Percentiles rank a stretch among this genome's conserved stretches.
Evolutionary conservation across 2,797 vertebrate genomes (phyloP).

Genomic region (Phrynocephalus vlangalii): DNA sequence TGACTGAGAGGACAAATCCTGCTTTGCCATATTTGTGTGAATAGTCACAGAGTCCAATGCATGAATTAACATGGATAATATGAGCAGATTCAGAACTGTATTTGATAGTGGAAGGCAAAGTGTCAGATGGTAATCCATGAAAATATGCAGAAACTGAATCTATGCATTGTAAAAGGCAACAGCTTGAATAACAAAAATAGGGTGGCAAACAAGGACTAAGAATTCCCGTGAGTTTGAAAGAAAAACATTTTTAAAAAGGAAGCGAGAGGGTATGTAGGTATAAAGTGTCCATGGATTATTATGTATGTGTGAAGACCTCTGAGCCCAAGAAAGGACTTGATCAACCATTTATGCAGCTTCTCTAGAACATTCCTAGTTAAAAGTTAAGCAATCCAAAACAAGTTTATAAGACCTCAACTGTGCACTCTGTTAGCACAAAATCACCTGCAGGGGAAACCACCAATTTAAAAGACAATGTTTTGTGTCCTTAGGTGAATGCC

Average conservation of each 20-base stretch:
- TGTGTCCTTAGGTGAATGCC: neutral
- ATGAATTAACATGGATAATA: constrained; percentile 67
- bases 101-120: constrained; percentile 53
- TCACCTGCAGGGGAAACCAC: neutral
- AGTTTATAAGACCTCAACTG: neutral
- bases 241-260: neutral
- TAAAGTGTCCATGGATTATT: neutral
- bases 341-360: neutral
- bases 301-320: neutral
- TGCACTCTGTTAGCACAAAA: neutral
- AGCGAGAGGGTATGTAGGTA: no score
- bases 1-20: constrained; percentile 62
- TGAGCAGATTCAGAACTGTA: constrained; percentile 56
- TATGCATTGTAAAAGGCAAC: constrained; percentile 35
- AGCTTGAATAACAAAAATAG: neutral
- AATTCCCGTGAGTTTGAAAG: neutral
- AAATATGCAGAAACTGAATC: constrained; percentile 48
- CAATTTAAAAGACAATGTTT: neutral
- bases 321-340: neutral
- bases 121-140: constrained; percentile 39
- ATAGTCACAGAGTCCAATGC: constrained; percentile 60
- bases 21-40: constrained; percentile 62
- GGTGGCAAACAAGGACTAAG: neutral
- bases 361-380: neutral
- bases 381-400: neutral